phyloP scores from a whole-genome alignment of 1,140 invertebrate genomes.

The Drosophila pallidifrons region DNA sequence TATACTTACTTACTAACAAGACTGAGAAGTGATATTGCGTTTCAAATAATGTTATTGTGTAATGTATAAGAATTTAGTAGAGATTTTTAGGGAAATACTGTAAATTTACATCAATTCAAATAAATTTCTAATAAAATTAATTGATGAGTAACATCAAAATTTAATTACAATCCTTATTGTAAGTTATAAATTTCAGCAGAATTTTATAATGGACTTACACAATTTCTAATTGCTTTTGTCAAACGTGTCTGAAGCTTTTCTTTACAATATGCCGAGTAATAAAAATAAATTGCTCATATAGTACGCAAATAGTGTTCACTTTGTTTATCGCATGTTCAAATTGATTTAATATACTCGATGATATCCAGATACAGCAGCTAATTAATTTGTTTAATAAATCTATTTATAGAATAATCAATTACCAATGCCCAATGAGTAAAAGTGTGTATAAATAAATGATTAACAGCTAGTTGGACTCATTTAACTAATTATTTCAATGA shows the following conservation, averaged over 20 bases:
- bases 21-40: too few species aligned
- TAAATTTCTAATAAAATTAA: too few species aligned
- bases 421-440: slow-evolving; percentile 1
- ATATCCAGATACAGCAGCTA: neutral
- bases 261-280: neutral
- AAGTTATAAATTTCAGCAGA: neutral
- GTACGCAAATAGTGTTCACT: neutral
- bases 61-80: too few species aligned
- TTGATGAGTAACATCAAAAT: too few species aligned
- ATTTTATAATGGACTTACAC: neutral
- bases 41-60: too few species aligned
- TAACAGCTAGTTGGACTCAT: neutral
- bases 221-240: too few species aligned
- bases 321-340: neutral
- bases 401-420: slow-evolving; percentile 22
- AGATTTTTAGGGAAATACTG: too few species aligned
- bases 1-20: too few species aligned
- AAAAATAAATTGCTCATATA: neutral
- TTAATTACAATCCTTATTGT: too few species aligned
- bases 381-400: slow-evolving; percentile 15
- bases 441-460: slow-evolving; percentile 9
- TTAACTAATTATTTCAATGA: slow-evolving; percentile 13
- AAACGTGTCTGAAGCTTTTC: neutral
- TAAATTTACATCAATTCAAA: too few species aligned
- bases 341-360: neutral